Conservation (phyloP, 2,113 vertebrate species). For the Bombycilla garrulus region DNA sequence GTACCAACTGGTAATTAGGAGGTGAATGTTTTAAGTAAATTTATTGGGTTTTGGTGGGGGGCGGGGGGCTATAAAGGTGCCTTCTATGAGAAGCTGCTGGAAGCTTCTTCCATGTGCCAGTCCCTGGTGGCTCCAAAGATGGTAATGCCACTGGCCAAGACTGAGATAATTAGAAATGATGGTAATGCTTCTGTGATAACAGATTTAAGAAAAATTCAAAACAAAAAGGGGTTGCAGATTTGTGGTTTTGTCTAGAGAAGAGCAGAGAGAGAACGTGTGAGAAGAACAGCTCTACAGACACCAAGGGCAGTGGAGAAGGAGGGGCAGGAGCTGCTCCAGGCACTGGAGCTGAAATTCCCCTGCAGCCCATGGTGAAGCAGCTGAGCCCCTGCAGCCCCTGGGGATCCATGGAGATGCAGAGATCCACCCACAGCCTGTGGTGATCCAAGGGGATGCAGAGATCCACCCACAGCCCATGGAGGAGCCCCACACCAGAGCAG, state of each 20-base stretch:
- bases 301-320: neutral
- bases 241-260: too few relatives aligned
- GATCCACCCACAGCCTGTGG: neutral
- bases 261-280: neutral
- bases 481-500: accelerated
- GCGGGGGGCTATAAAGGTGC: too few relatives aligned
- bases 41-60: neutral
- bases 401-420: neutral
- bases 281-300: neutral
- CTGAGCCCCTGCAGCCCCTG: neutral
- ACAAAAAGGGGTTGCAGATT: neutral
- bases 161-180: neutral
- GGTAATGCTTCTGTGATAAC: accelerated
- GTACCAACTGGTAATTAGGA: neutral
- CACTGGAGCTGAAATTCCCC: neutral
- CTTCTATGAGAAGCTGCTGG: neutral
- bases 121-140: neutral
- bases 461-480: neutral
- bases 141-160: accelerated
- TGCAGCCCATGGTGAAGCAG: neutral
- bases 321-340: neutral
- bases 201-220: neutral
- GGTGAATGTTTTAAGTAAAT: neutral
- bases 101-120: neutral
- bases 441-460: neutral